Evolutionary conservation across 1,140 invertebrate species (phyloP), one percentile per base, ranked within the genome.

Genomic region (Drosophila parabipectinata): DNA sequence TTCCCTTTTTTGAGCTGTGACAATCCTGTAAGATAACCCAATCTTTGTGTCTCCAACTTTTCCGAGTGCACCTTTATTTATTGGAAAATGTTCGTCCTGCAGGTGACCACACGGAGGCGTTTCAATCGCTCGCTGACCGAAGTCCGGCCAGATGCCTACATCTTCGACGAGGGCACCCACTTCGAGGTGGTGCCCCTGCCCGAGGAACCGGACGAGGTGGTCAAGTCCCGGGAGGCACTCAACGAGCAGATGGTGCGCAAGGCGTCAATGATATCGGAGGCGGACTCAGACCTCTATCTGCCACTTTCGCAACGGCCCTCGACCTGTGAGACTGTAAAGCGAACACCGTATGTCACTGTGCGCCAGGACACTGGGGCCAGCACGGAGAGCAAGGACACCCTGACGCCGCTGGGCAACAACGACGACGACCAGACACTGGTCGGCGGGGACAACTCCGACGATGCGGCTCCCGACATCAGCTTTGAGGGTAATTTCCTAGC

Each of bases 121-220:
- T 92, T 95, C 4, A 92, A 94, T 32, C 91, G 95, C 34, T 95
- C 95, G 3, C 83, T 95, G 37, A 95, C 95, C 0, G 95, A 96
- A 77, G 94, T 94, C 15, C 91, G 94, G 8, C 94, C 94, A 10
- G 94, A 94, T 57, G 93, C 93, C 15, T 93, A 93, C 56, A 93
- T 93, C 34, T 92, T 93, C 63, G 93, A 94, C 72, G 93, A 94
- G 68, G 93, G 93, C 48, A 92, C 93, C 34, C 93, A 94, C 72
- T 93, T 93, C 72, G 93, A 93, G 72, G 93, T 93, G 61, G 89
- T 93, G 28, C 91, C 92, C 14, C 80, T 92, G 45, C 93, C 93
- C 48, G 93, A 93, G 60, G 93, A 93, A 37, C 80, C 90, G 37
- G 92, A 93, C 50, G 92, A 93, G 56, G 72, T 90, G 56, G 77